phyloP scores from a whole-genome alignment of 2,888 invertebrate genomes.

The Eurytoma californica region DNA sequence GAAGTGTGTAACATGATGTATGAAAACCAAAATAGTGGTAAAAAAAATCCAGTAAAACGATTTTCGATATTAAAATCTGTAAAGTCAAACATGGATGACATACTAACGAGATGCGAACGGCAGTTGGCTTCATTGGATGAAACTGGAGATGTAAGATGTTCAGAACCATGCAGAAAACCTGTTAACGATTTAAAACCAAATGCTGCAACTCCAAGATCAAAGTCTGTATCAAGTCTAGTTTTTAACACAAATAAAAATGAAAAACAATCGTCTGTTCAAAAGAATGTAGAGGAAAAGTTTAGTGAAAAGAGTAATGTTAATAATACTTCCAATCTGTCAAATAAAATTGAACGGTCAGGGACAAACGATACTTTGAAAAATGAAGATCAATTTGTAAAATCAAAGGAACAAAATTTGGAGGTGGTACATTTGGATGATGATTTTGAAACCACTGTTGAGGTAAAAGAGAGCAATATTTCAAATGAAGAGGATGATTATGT shows the following conservation, averaged over 20 bases:
- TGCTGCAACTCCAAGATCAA: slow-evolving; percentile 43
- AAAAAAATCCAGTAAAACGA: slow-evolving; percentile 49
- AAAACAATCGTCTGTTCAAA: neutral
- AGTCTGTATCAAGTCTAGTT: slow-evolving; percentile 42
- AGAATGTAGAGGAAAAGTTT: neutral
- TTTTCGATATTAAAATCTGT: slow-evolving; percentile 48
- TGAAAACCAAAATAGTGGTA: slow-evolving; percentile 41
- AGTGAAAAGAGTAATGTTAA: neutral
- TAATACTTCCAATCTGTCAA: neutral
- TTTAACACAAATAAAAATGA: neutral
- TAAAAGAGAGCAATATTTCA: neutral
- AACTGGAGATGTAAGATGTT: slow-evolving; percentile 46
- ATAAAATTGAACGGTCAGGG: neutral
- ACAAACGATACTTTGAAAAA: neutral
- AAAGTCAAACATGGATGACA: slow-evolving; percentile 56
- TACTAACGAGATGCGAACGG: slow-evolving; percentile 61
- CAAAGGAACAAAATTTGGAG: neutral
- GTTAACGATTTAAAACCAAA: slow-evolving; percentile 35
- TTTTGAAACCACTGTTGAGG: neutral
- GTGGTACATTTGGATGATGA: neutral
- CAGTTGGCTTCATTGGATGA: slow-evolving; percentile 65
- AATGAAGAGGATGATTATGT: slow-evolving; percentile 19
- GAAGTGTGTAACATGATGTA: slow-evolving; percentile 58
- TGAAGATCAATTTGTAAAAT: slow-evolving; percentile 7
- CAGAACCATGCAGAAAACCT: slow-evolving; percentile 50